Conservation (phyloP, 1,140 invertebrate species). For the Drosophila navojoa region DNA sequence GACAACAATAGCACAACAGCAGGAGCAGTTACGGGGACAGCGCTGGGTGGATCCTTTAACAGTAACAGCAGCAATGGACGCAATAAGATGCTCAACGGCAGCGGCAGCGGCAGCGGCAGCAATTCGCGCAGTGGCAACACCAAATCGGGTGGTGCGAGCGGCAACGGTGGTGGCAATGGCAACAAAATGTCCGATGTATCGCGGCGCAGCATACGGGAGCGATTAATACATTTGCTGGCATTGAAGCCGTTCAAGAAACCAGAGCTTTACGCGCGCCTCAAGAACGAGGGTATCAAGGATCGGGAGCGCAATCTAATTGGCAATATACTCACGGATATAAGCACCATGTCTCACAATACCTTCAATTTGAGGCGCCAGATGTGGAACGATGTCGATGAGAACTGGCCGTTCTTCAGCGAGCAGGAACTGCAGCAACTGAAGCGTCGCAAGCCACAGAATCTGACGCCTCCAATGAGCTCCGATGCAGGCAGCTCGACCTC, state of each 20-base stretch:
- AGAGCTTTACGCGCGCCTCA: conserved; percentile 92
- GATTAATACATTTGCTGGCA: conserved; percentile 96
- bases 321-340: conserved; percentile 91
- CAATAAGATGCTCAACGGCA: conserved; percentile 61
- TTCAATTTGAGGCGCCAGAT: conserved; percentile 93
- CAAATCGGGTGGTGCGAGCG: conserved; percentile 42
- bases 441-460: conserved; percentile 93
- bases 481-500: conserved; percentile 87
- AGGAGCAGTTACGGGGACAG: conserved; percentile 19
- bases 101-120: conserved; percentile 40
- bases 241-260: conserved; percentile 96
- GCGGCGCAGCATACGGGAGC: conserved; percentile 86
- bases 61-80: conserved; percentile 47
- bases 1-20: conserved; percentile 30
- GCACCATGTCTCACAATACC: conserved; percentile 90
- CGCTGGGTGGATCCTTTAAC: conserved; percentile 6
- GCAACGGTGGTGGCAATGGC: conserved; percentile 6
- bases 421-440: conserved; percentile 94
- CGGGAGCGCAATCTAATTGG: conserved; percentile 90
- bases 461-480: conserved; percentile 93
- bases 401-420: conserved; percentile 97
- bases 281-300: conserved; percentile 93
- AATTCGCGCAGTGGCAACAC: conserved; percentile 57
- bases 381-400: conserved; percentile 96
- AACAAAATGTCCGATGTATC: conserved; percentile 75